These are phyloP conservation scores for Typhlomys cinereus DNA, from an alignment of 2,113 vertebrate species.

Conservation along the genomic window DNA sequence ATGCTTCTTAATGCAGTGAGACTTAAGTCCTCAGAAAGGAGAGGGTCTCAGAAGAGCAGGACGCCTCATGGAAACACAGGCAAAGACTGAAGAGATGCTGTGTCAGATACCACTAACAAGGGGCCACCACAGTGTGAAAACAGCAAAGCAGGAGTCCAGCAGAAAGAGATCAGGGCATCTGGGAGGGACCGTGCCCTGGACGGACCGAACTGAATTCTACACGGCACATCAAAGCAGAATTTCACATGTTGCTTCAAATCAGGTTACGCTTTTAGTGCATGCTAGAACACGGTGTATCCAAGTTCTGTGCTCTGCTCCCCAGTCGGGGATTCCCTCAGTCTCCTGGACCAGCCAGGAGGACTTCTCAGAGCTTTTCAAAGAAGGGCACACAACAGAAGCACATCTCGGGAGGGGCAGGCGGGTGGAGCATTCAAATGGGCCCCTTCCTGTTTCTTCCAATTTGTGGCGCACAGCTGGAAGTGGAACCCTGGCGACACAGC, in stretches of 20 bases:
- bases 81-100: background rate
- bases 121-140: background rate
- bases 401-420: background rate
- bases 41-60: background rate
- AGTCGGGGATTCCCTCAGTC: background rate
- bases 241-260: background rate
- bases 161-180: background rate
- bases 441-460: conserved; percentile 58
- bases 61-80: background rate
- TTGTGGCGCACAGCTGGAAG: conserved; percentile 58
- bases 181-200: background rate
- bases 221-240: background rate
- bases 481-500: conserved; percentile 25
- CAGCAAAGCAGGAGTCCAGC: background rate
- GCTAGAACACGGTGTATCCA: background rate
- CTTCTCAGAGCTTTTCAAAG: conserved; percentile 42
- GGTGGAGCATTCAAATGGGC: conserved; percentile 35
- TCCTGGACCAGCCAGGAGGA: background rate
- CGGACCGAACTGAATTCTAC: background rate
- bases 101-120: background rate
- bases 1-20: background rate
- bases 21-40: background rate
- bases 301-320: conserved; percentile 12
- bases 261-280: background rate
- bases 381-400: background rate